Evolutionary conservation across 1,140 invertebrate species (phyloP), one percentile per base, ranked within the genome.

Genomic region (Brachystomella parvula): DNA sequence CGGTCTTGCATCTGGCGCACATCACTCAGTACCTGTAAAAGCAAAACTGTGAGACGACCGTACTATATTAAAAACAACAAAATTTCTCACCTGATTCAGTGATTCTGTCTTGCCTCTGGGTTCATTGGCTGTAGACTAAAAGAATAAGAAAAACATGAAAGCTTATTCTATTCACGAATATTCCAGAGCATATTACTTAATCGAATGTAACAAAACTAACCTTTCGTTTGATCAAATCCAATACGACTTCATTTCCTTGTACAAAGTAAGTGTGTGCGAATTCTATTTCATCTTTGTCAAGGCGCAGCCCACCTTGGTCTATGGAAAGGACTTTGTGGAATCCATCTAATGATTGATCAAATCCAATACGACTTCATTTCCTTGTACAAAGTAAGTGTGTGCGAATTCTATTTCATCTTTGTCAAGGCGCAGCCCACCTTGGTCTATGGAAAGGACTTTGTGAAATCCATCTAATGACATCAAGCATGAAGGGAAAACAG

Each of bases 211-310:
- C n/a, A n/a, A n/a, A n/a, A 24, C 47, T 67, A 77, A 85, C 81
- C 80, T 98, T 98, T 78, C 95, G 83, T 79, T 97, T 98, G 69
- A 98, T 99, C 72, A 90, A 83, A 73, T 90, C 87, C 61, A 98
- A 77, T 17, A 94, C 77, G 76, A 88, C 85, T 49, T 93, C 87
- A 76, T 94, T 86, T 58, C 86, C 92, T 76, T 86, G 85, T 73
- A 89, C 82, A 73, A 99, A 99, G 78, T 85, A 94, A 6, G 87
- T 87, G 83, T 99, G 95, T n/a, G 87, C 89, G 81, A 99, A 99
- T 79, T 96, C 90, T 79, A 96, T 90, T 79, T 95, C 92, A 82
- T 96, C 92, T 74, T 86, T 88, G 74, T 95, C 90, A 35, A 76
- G 74, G 75, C 89, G 88, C 33, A 96, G 78, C 2, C 89, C 87